These are phyloP conservation scores for Drosophila colorata DNA, from an alignment of 2,888 invertebrate genomes.

Conservation along the genomic window DNA sequence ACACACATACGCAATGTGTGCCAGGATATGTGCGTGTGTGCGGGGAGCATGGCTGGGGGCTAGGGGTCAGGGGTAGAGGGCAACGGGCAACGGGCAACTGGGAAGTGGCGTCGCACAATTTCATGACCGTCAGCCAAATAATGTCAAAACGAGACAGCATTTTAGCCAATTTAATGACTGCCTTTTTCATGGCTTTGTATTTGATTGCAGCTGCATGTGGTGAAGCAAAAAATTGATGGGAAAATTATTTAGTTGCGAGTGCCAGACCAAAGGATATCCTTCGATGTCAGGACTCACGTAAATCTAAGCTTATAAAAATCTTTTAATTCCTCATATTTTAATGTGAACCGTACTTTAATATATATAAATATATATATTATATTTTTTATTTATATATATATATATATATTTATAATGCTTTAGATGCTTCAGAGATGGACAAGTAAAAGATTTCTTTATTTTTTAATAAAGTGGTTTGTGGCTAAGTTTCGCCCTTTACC, in stretches of 20 bases:
- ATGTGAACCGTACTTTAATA: neutral
- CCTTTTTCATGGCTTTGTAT: slow-evolving; percentile 23
- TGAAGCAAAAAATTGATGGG: neutral
- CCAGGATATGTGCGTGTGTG: neutral
- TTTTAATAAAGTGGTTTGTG: too few species aligned
- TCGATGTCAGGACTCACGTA: neutral
- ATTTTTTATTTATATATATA: too few species aligned
- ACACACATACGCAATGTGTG: slow-evolving; percentile 46
- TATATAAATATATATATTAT: neutral
- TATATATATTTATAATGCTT: too few species aligned
- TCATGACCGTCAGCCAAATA: slow-evolving; percentile 32
- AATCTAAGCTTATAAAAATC: neutral
- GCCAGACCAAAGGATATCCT: neutral
- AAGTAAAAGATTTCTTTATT: too few species aligned
- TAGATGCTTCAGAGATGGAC: too few species aligned
- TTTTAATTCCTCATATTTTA: neutral
- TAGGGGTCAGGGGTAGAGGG: slow-evolving; percentile 2
- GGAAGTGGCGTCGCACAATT: slow-evolving; percentile 17
- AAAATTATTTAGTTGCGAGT: neutral
- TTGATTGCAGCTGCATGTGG: slow-evolving; percentile 12
- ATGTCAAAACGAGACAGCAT: slow-evolving; percentile 21
- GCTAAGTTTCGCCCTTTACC: too few species aligned
- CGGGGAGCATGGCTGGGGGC: slow-evolving; percentile 5
- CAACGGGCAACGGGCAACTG: neutral
- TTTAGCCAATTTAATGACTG: slow-evolving; percentile 32